Percentiles rank a stretch among this genome's conserved stretches.
These are phyloP conservation scores for Stenodera caucasica DNA, from an alignment of 2,888 invertebrate species.

Conservation along the genomic window DNA sequence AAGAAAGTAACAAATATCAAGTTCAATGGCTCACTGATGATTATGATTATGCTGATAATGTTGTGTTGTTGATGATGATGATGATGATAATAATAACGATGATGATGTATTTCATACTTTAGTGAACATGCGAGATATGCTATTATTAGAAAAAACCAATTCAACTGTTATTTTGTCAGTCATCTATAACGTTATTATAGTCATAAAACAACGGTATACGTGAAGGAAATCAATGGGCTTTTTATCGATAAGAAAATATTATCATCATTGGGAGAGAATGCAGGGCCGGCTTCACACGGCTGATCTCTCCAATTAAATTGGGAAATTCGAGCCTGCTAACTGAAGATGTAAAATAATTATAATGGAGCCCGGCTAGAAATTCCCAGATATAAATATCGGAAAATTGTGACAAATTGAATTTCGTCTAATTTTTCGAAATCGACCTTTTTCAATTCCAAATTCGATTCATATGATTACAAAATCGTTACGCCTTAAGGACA, in stretches of 20 bases:
- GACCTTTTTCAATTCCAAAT: not conserved
- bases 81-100: not conserved
- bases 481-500: not conserved
- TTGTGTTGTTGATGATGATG: not conserved
- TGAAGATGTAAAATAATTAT: too few species aligned
- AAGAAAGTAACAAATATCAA: slow-evolving; percentile 5
- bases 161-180: not conserved
- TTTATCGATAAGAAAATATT: too few species aligned
- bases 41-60: not conserved
- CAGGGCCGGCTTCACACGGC: too few species aligned
- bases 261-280: too few species aligned
- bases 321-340: too few species aligned
- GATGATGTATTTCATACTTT: slow-evolving; percentile 5
- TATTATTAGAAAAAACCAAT: not conserved
- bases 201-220: not conserved
- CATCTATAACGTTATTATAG: not conserved
- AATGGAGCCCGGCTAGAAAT: too few species aligned
- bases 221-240: too few species aligned
- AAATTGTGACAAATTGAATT: too few species aligned
- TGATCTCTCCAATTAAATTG: too few species aligned
- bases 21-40: slow-evolving; percentile 3
- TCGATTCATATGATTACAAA: not conserved
- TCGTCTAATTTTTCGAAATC: not conserved
- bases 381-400: too few species aligned
- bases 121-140: not conserved